These are phyloP conservation scores for Epinephelus moara DNA, from an alignment of 2,113 vertebrate species.

Conservation along the genomic window DNA sequence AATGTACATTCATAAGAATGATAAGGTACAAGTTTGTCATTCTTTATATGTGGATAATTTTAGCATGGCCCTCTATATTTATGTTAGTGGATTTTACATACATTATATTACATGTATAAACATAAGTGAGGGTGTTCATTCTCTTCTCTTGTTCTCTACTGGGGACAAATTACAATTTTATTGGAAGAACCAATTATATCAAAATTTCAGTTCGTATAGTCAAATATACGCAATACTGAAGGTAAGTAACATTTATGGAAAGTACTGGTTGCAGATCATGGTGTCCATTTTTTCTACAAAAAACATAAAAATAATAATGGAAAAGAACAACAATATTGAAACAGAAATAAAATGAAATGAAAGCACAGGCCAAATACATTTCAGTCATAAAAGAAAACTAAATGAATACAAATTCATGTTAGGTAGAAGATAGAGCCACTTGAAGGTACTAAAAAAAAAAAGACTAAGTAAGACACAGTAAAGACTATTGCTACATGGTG, in stretches of 20 bases:
- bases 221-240: conserved; percentile 14
- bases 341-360: background rate
- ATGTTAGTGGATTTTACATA: conserved; percentile 32
- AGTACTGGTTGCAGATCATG: conserved; percentile 13
- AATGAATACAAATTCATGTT: conserved; percentile 52
- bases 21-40: conserved; percentile 6
- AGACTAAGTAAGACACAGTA: no score
- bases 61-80: background rate
- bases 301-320: conserved; percentile 14
- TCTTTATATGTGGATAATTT: conserved; percentile 18
- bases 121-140: conserved; percentile 7
- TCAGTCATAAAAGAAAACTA: conserved; percentile 30
- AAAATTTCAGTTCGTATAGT: conserved; percentile 5
- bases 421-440: background rate
- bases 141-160: conserved; percentile 9
- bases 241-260: conserved; percentile 37
- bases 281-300: background rate
- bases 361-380: conserved; percentile 19
- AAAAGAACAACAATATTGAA: background rate
- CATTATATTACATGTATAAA: background rate
- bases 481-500: background rate
- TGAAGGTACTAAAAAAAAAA: background rate
- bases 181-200: conserved; percentile 8
- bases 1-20: conserved; percentile 20
- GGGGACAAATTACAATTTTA: conserved; percentile 5